Percentiles rank a stretch among this genome's conserved stretches.
These are phyloP conservation scores for Pseudonaja textilis DNA, from an alignment of 2,113 vertebrate genomes.

Conservation along the genomic window DNA sequence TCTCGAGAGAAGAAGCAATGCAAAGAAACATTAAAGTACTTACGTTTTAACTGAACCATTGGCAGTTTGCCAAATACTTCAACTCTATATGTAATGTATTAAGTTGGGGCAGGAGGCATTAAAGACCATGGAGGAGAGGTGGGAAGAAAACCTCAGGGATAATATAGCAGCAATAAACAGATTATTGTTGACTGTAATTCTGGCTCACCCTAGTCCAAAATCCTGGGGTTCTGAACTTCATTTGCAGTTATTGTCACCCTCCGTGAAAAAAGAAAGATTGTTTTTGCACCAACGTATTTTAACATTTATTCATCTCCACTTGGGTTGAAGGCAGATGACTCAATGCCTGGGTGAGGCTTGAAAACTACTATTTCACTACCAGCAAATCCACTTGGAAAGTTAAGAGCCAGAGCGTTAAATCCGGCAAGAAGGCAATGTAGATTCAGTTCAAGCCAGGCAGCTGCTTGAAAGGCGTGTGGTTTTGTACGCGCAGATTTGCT, in stretches of 20 bases:
- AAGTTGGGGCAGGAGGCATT: constrained; percentile 20
- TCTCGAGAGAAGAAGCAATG: constrained; percentile 4
- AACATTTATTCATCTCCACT: background rate
- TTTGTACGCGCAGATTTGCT: constrained; percentile 35
- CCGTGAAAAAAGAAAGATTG: background rate
- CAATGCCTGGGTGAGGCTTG: background rate
- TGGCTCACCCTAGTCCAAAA: background rate
- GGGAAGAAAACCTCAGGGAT: background rate
- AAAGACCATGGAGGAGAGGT: background rate
- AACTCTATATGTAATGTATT: constrained; percentile 3
- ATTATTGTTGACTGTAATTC: background rate
- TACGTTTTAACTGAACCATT: constrained; percentile 2
- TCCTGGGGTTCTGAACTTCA: background rate
- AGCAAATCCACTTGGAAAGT: constrained; percentile 28
- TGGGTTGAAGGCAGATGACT: background rate
- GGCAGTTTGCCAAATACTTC: constrained; percentile 21
- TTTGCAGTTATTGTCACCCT: background rate
- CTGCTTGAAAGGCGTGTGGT: constrained; percentile 30
- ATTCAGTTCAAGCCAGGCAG: constrained; percentile 20
- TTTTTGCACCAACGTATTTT: background rate
- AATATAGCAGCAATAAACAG: background rate
- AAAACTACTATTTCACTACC: constrained; percentile 34
- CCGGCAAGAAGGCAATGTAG: constrained; percentile 29
- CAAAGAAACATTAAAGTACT: background rate
- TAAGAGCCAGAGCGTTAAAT: constrained; percentile 36